Conservation (phyloP, 2,797 vertebrate species). For the Ceryle rudis region DNA sequence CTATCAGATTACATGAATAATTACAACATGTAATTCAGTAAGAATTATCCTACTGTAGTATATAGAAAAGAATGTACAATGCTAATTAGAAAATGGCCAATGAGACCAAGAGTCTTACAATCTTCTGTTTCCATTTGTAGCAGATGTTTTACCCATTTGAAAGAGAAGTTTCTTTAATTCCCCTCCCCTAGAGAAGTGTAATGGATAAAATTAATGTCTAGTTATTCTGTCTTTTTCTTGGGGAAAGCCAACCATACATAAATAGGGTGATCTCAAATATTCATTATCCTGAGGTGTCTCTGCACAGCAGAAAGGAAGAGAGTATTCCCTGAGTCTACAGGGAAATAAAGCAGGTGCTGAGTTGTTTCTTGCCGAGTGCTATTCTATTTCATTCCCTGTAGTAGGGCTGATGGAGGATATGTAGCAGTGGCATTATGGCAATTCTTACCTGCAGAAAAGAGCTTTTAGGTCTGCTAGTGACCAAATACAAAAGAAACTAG, state of each 20-base stretch:
- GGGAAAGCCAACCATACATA: not conserved
- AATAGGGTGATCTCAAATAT: not conserved
- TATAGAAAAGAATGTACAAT: not conserved
- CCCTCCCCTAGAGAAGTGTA: not conserved
- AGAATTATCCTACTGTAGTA: not conserved
- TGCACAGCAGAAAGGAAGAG: not conserved
- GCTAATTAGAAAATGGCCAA: conserved; percentile 8
- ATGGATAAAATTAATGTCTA: not conserved
- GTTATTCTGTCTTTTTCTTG: not conserved
- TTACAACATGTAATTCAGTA: not conserved
- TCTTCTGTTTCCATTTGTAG: not conserved
- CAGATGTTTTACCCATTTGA: not conserved
- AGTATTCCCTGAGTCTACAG: not conserved
- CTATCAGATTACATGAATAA: not conserved
- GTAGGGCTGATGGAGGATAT: not conserved
- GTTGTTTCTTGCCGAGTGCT: not conserved
- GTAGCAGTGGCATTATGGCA: not conserved
- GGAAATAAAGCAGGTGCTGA: not conserved
- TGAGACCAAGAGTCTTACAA: not conserved
- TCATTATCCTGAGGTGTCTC: not conserved
- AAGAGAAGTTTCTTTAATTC: not conserved
- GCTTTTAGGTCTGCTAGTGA: not conserved
- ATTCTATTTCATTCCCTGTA: not conserved
- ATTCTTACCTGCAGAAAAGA: not conserved
- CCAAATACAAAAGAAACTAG: not conserved